A percentile compares a stretch with the other conserved stretches of the same genome.
Evolutionary conservation across 2,113 vertebrate genomes (phyloP).

Genomic region (Onychostoma macrolepis): DNA sequence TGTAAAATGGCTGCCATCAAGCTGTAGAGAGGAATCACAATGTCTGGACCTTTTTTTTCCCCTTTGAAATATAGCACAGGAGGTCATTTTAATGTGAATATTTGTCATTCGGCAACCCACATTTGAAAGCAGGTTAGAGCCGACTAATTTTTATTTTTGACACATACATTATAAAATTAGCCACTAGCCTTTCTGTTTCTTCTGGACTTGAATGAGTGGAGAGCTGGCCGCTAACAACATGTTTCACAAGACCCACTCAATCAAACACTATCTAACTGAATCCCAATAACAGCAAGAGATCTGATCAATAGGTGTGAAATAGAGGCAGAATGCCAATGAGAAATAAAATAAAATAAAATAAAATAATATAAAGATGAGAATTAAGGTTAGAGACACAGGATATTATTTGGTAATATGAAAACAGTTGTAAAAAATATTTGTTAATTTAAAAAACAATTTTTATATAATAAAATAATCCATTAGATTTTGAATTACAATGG

Average conservation of each 20-base stretch:
- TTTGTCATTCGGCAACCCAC: neutral
- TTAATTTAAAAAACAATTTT: no score
- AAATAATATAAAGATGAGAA: neutral
- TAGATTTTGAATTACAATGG: no score
- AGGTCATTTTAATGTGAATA: neutral
- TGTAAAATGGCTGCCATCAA: conserved; percentile 6
- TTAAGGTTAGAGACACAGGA: no score
- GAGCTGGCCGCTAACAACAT: no score
- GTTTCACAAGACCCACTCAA: conserved; percentile 38
- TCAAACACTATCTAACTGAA: conserved; percentile 24
- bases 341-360: neutral
- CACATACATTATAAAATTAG: neutral
- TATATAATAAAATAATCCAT: no score
- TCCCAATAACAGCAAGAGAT: conserved; percentile 25
- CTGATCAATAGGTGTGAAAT: conserved; percentile 27
- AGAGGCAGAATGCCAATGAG: neutral
- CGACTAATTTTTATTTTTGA: neutral
- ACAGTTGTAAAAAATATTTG: no score
- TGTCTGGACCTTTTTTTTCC: neutral
- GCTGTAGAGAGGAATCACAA: neutral
- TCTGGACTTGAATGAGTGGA: neutral
- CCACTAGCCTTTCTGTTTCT: conserved; percentile 12
- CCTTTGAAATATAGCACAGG: neutral
- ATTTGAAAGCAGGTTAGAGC: neutral
- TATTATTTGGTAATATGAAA: no score